Base-by-base conservation (phyloP, 1,140 invertebrate genomes). In the Ceratina japonica region DNA sequence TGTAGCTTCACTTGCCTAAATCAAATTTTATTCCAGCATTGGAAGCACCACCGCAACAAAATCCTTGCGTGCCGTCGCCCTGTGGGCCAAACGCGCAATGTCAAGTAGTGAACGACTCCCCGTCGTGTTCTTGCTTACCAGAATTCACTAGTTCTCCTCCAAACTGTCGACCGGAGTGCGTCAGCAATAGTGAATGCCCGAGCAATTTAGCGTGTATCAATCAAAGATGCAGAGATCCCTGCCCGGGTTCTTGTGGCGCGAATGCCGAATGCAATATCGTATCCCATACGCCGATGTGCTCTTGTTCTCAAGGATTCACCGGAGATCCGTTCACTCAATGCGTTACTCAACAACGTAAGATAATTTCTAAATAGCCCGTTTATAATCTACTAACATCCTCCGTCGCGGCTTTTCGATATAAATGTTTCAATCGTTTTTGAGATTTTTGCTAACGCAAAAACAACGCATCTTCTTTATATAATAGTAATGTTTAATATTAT, bases 91-190 rank as follows among this genome's bases (percentile, higher is more conserved):
- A 62, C 24, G 61, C 61, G 3, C 61, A 62, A 18, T 62, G 61
- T 31, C 61, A 62, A 31, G 61, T 31, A 16, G 7, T 62, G 24
- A 62, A 62, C 31, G 61, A 62, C 61, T 62, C 61, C n/a, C 61
- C 61, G 2, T 62, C 61, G 24, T 96, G 95, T 82, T 94, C 94
- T 22, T 97, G 95, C 87, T 89, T 95, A 1, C 92, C 93, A 7
- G 94, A 94, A 56, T 95, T 94, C 85, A 70, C 82, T 31, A 91
- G 92, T 12, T 86, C 71, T 22, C 89, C 92, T 44, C 89, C 90
- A 18, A 87, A 86, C 61, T 93, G 93, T 83, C 81, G 93, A 78
- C 89, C 93, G 3, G 93, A 93, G 84, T 93, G 93, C 85, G 82
- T 91, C 16, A 83, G 91, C 16, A 94, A 93, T 82, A 88, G 91